Percentiles rank a stretch among this genome's conserved stretches.
phyloP scores from a whole-genome alignment of 2,113 vertebrate genomes.

The Callorhinus ursinus region DNA sequence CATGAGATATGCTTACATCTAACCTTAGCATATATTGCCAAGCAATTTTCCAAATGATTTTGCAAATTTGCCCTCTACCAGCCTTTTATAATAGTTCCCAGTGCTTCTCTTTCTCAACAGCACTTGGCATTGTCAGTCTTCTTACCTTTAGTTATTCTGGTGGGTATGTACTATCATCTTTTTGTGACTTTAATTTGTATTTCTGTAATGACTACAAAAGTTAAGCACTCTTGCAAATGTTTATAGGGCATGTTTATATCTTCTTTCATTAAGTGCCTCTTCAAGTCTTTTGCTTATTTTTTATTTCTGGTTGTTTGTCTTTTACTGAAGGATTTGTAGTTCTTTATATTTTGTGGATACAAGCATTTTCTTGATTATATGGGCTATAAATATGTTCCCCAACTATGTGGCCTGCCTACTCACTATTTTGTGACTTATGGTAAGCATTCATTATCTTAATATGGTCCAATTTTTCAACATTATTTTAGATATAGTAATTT shows the following conservation, averaged over 20 bases:
- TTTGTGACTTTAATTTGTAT: constrained; percentile 19
- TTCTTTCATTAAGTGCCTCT: not conserved
- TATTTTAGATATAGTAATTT: not conserved
- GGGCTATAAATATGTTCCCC: not conserved
- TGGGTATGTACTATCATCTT: not conserved
- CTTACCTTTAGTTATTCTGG: not conserved
- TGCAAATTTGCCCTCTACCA: not conserved
- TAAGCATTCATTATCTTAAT: not conserved
- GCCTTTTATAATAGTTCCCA: not conserved
- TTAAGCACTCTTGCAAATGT: constrained; percentile 13
- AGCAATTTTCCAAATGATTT: not conserved
- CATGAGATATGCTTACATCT: not conserved
- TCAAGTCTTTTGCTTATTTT: not conserved
- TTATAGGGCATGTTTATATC: not conserved
- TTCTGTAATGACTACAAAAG: not conserved
- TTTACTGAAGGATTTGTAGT: not conserved
- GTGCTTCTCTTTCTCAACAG: not conserved
- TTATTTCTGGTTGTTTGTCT: not conserved
- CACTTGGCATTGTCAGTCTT: not conserved
- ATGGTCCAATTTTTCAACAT: not conserved
- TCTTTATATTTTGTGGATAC: not conserved
- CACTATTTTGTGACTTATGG: not conserved
- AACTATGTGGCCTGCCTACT: not conserved
- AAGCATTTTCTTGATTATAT: not conserved
- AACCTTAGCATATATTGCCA: not conserved